Percentiles rank a stretch among this genome's conserved stretches.
phyloP scores from a whole-genome alignment of 2,888 invertebrate species.

The Eutolmus rufibarbis region DNA sequence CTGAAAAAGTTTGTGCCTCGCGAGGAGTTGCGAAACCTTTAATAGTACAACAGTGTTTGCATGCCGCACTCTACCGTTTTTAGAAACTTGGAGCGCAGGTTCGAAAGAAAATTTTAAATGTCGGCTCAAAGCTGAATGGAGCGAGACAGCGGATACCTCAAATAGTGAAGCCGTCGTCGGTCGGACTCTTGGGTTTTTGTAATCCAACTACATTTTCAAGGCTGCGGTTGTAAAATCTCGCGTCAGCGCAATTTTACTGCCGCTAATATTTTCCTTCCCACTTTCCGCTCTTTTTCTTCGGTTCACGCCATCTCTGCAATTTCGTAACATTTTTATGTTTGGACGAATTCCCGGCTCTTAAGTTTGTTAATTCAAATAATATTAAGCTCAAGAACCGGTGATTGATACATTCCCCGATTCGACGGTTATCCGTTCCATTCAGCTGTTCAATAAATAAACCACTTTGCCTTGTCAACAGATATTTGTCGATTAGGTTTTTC shows the following conservation, averaged over 20 bases:
- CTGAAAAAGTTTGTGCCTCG: constrained; percentile 25
- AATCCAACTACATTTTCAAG: constrained; percentile 46
- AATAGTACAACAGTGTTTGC: not conserved
- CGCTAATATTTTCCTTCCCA: constrained; percentile 33
- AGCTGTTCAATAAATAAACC: not conserved
- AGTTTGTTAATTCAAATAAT: not conserved
- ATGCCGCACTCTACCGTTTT: not conserved
- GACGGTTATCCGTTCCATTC: not conserved
- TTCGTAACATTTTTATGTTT: constrained; percentile 29
- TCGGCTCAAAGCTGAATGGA: not conserved
- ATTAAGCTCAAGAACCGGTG: not conserved
- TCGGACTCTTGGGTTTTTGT: constrained; percentile 39
- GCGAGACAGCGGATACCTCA: not conserved
- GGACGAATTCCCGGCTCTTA: not conserved
- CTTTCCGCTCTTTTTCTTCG: constrained; percentile 30
- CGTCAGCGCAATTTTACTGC: constrained; percentile 37
- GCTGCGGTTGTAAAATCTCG: constrained; percentile 42
- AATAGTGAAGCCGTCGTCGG: constrained; percentile 12
- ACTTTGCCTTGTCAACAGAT: not conserved
- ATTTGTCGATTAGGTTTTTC: not conserved
- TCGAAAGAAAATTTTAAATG: constrained; percentile 15
- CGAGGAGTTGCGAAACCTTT: constrained; percentile 3
- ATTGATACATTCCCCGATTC: not conserved
- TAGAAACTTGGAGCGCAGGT: not conserved
- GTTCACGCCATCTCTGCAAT: constrained; percentile 6